phyloP scores from a whole-genome alignment of 2,888 invertebrate genomes.

The Eudasyphora cyanicolor region DNA sequence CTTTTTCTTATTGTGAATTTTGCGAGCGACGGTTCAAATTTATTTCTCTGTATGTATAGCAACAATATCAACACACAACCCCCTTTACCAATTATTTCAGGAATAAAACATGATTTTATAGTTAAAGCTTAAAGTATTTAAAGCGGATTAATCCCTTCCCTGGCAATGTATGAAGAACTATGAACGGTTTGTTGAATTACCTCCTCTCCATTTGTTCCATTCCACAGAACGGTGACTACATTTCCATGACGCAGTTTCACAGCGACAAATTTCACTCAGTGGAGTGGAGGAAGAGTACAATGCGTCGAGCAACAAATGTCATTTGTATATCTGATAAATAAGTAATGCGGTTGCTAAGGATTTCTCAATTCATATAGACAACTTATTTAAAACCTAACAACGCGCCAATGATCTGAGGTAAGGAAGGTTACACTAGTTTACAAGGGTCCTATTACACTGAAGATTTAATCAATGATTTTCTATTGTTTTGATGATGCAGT shows the following conservation, averaged over 20 bases:
- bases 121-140: slow-evolving; percentile 63
- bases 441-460: no score
- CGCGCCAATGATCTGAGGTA: not conserved
- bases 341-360: slow-evolving; percentile 3
- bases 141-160: slow-evolving; percentile 59
- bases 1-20: not conserved
- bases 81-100: slow-evolving; percentile 51
- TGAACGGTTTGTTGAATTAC: no score
- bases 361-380: not conserved
- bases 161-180: slow-evolving; percentile 4
- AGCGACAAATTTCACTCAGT: not conserved
- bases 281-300: no score
- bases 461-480: no score
- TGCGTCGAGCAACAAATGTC: not conserved
- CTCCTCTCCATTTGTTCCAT: not conserved
- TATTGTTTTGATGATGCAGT: no score
- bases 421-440: no score
- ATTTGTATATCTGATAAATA: not conserved
- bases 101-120: slow-evolving; percentile 60
- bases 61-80: no score
- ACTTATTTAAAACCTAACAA: not conserved
- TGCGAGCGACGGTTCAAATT: no score
- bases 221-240: not conserved
- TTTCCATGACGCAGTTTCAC: not conserved
- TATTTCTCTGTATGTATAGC: not conserved